phyloP scores from a whole-genome alignment of 2,888 invertebrate genomes.

The Mythimna albipuncta region DNA sequence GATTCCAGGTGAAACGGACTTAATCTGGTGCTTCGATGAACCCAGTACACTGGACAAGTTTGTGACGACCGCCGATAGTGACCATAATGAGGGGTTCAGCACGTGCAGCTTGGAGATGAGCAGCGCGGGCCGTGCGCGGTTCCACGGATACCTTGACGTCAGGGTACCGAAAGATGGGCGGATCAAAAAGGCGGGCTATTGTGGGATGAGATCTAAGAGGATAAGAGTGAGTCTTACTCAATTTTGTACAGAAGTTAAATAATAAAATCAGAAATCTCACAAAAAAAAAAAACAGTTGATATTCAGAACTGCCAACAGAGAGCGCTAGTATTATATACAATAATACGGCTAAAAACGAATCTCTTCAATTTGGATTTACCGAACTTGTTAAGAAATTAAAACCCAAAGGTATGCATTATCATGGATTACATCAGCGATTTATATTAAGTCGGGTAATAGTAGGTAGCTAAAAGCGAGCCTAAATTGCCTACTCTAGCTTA shows the following conservation, averaged over 20 bases:
- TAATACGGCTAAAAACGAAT: too few species aligned
- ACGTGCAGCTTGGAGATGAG: conserved; percentile 93
- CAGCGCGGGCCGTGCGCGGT: conserved; percentile 92
- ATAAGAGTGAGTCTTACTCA: conserved; percentile 88
- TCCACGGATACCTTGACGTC: conserved; percentile 93
- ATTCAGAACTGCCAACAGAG: too few species aligned
- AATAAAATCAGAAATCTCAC: too few species aligned
- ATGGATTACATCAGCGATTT: background rate
- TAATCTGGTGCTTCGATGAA: conserved; percentile 93
- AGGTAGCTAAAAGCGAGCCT: background rate
- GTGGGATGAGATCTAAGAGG: conserved; percentile 93
- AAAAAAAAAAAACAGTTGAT: too few species aligned
- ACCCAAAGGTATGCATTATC: too few species aligned
- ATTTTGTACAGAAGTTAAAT: background rate
- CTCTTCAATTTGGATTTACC: too few species aligned
- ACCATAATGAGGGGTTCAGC: conserved; percentile 95
- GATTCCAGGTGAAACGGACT: conserved; percentile 92
- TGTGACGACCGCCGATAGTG: conserved; percentile 94
- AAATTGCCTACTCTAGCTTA: background rate
- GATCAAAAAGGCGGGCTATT: conserved; percentile 95
- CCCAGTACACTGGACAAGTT: conserved; percentile 92
- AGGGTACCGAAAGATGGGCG: conserved; percentile 95
- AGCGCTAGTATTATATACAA: too few species aligned
- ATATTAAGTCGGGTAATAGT: background rate
- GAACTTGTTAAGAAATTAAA: too few species aligned